Percentiles rank a stretch among this genome's conserved stretches.
phyloP scores from a whole-genome alignment of 2,797 vertebrate genomes.

The Phrynocephalus vlangalii region DNA sequence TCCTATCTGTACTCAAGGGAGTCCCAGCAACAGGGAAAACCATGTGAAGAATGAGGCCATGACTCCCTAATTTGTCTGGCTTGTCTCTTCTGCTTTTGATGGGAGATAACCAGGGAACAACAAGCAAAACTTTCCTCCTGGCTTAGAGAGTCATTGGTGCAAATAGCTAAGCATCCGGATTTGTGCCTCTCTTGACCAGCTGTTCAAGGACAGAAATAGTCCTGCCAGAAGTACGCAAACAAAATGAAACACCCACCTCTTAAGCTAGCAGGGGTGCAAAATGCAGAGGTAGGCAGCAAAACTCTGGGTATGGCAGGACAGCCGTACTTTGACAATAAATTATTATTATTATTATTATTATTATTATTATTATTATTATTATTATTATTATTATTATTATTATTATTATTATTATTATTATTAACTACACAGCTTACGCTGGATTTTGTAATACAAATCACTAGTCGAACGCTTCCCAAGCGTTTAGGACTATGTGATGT shows the following conservation, averaged over 20 bases:
- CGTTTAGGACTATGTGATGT: too few relatives aligned
- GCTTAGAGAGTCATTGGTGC: neutral
- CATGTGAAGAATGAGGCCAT: too few relatives aligned
- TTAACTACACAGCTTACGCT: too few relatives aligned
- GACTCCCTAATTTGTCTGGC: neutral
- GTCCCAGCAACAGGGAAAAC: neutral
- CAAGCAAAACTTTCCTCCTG: neutral
- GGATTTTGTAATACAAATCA: too few relatives aligned
- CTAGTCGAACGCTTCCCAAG: too few relatives aligned
- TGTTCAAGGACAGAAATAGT: slow-evolving; percentile 7
- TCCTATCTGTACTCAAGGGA: neutral
- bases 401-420: too few relatives aligned
- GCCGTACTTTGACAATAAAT: too few relatives aligned
- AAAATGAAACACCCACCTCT: neutral
- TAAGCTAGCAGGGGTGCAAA: neutral
- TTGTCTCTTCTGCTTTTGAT: neutral
- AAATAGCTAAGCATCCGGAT: neutral
- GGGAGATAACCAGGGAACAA: neutral
- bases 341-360: too few relatives aligned
- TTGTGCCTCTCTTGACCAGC: slow-evolving; percentile 10
- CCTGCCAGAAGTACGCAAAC: neutral
- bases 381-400: too few relatives aligned
- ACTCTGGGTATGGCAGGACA: too few relatives aligned
- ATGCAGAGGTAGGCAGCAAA: neutral
- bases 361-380: too few relatives aligned